These are phyloP conservation scores for Emesis furor DNA, from an alignment of 2,888 invertebrate species.

Conservation along the genomic window DNA sequence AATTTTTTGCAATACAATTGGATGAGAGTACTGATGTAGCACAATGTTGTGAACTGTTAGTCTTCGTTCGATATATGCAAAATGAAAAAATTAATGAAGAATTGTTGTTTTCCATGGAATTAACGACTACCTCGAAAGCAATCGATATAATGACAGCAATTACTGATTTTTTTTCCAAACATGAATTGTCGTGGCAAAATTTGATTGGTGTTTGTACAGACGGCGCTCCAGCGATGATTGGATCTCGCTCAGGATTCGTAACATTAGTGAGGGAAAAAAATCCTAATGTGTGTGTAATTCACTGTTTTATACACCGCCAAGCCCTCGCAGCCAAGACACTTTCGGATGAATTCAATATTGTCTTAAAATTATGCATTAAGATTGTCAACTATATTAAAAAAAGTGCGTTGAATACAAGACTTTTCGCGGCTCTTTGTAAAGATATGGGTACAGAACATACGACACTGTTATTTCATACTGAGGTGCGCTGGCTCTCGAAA, in stretches of 20 bases:
- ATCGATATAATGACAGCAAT: conserved; percentile 28
- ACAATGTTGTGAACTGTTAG: conserved; percentile 71
- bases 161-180: conserved; percentile 47
- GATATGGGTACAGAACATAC: conserved; percentile 38
- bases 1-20: too few species aligned
- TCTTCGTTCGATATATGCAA: conserved; percentile 71
- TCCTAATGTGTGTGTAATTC: conserved; percentile 43
- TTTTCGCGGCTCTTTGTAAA: background rate
- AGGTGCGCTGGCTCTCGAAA: conserved; percentile 57
- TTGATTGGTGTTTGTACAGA: conserved; percentile 73
- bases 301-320: conserved; percentile 59
- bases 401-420: conserved; percentile 20
- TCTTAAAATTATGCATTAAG: conserved; percentile 47
- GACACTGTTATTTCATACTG: conserved; percentile 38
- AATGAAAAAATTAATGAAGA: conserved; percentile 54
- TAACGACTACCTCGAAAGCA: conserved; percentile 48
- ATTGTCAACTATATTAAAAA: conserved; percentile 47
- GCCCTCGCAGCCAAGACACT: conserved; percentile 66
- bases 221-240: conserved; percentile 73
- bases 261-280: conserved; percentile 65
- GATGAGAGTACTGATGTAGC: conserved; percentile 64
- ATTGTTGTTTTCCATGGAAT: conserved; percentile 47
- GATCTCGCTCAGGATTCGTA: conserved; percentile 70
- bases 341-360: conserved; percentile 31
- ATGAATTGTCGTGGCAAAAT: conserved; percentile 63